These are phyloP conservation scores for Gambusia affinis DNA, from an alignment of 2,113 vertebrate species.

Conservation along the genomic window DNA sequence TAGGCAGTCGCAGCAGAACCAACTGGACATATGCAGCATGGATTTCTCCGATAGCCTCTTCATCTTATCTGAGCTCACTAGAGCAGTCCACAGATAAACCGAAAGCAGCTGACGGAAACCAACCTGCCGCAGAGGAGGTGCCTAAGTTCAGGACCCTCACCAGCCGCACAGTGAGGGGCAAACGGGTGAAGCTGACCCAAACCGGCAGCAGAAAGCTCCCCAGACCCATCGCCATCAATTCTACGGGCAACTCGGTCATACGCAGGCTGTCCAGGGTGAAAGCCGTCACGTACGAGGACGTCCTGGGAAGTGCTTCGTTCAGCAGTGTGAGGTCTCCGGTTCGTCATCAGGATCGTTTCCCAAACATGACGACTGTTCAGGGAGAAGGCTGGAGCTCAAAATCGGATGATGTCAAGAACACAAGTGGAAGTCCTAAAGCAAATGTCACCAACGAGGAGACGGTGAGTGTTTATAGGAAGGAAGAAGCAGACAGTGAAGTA, in stretches of 20 bases:
- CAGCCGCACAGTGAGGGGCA: constrained; percentile 48
- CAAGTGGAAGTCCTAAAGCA: neutral
- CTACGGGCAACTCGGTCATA: neutral
- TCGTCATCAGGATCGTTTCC: neutral
- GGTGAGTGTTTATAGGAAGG: neutral
- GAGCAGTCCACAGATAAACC: neutral
- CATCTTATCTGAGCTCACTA: constrained; percentile 2
- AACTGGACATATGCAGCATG: neutral
- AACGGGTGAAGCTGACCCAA: constrained; percentile 16
- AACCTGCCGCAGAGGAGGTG: neutral
- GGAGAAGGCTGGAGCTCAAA: neutral
- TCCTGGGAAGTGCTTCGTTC: constrained; percentile 56
- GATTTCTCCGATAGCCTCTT: neutral
- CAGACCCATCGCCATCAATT: rapidly evolving
- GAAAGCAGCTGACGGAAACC: neutral
- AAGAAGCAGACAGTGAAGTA: neutral
- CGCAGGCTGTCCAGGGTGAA: constrained; percentile 16
- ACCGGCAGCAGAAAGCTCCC: neutral
- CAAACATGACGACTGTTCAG: neutral
- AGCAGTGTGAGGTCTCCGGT: constrained; percentile 8
- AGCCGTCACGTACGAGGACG: constrained; percentile 27
- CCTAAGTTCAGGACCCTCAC: constrained; percentile 3
- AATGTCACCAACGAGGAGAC: neutral
- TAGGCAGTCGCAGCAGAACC: neutral
- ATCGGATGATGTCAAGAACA: neutral